Conservation (phyloP, 2,888 invertebrate genomes). For the Lissonota sp. region DNA sequence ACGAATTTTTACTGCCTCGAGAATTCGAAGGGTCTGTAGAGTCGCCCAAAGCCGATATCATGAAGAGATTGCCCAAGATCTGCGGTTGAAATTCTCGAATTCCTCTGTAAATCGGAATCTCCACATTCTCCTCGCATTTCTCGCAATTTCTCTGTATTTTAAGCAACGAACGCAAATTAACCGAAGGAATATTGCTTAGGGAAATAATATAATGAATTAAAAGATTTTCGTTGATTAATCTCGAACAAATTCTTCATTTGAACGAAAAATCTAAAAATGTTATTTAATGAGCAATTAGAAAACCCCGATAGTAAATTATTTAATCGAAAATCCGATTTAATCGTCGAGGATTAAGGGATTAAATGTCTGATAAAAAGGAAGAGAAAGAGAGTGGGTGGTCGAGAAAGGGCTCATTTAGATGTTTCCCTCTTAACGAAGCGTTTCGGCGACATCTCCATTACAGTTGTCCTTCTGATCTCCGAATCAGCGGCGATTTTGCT, state of each 20-base stretch:
- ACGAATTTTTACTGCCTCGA: not conserved
- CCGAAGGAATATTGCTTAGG: no score
- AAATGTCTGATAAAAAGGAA: no score
- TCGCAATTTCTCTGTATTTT: not conserved
- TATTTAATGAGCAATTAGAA: no score
- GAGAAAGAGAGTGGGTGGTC: slow-evolving; percentile 20
- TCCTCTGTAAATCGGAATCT: slow-evolving; percentile 41
- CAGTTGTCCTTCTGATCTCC: slow-evolving; percentile 13
- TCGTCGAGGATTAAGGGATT: not conserved
- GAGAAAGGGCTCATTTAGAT: slow-evolving; percentile 62
- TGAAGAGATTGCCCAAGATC: slow-evolving; percentile 24
- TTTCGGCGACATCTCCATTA: slow-evolving; percentile 61
- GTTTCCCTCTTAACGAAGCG: slow-evolving; percentile 63
- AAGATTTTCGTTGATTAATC: no score
- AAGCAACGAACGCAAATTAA: no score
- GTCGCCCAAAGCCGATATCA: slow-evolving; percentile 19
- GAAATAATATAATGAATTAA: no score
- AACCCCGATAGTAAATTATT: not conserved
- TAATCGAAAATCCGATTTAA: not conserved
- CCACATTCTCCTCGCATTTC: slow-evolving; percentile 7
- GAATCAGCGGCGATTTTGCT: no score
- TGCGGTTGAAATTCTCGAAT: slow-evolving; percentile 21
- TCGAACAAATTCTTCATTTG: no score
- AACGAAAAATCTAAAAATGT: no score
- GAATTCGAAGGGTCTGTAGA: slow-evolving; percentile 1